A percentile compares a stretch with the other conserved stretches of the same genome.
Conservation (phyloP, 2,888 invertebrate species). For the Troides aeacus region DNA sequence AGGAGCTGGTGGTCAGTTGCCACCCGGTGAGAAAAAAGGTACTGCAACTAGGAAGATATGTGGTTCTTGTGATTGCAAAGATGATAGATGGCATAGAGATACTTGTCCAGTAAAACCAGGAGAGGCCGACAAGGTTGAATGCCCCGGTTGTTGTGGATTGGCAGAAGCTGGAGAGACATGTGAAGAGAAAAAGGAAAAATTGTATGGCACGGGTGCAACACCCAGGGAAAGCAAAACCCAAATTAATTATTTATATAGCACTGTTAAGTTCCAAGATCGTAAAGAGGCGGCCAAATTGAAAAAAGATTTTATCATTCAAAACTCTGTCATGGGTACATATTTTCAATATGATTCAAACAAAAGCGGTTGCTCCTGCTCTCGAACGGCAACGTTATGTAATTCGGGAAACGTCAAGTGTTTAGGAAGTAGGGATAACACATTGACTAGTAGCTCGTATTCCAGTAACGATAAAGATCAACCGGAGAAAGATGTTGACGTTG, state of each 20-base stretch:
- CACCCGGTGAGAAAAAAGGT: constrained; percentile 40
- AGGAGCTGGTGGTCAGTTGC: constrained; percentile 45
- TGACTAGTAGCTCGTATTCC: not conserved
- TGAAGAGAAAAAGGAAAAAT: constrained; percentile 50
- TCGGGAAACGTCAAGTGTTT: constrained; percentile 11
- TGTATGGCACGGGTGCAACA: constrained; percentile 51
- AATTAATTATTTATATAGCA: constrained; percentile 51
- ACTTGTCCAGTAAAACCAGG: constrained; percentile 49
- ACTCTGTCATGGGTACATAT: constrained; percentile 38
- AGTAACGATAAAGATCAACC: not conserved
- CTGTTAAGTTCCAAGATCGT: constrained; percentile 47
- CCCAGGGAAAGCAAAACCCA: constrained; percentile 50
- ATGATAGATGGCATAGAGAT: constrained; percentile 66
- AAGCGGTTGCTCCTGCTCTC: constrained; percentile 17
- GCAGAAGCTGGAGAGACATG: constrained; percentile 56
- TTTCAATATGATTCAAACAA: constrained; percentile 22
- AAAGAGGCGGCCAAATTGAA: constrained; percentile 49
- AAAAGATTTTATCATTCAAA: constrained; percentile 48
- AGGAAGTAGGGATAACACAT: not conserved
- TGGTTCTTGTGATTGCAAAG: constrained; percentile 65
- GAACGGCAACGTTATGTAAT: not conserved
- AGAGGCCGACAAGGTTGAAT: constrained; percentile 38
- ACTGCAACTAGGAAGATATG: constrained; percentile 54
- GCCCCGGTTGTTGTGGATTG: constrained; percentile 57
- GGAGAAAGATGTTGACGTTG: constrained; percentile 40